Base-by-base conservation (phyloP, 92 coral and sea anemone species). In the Anthopleura xanthogrammica region DNA sequence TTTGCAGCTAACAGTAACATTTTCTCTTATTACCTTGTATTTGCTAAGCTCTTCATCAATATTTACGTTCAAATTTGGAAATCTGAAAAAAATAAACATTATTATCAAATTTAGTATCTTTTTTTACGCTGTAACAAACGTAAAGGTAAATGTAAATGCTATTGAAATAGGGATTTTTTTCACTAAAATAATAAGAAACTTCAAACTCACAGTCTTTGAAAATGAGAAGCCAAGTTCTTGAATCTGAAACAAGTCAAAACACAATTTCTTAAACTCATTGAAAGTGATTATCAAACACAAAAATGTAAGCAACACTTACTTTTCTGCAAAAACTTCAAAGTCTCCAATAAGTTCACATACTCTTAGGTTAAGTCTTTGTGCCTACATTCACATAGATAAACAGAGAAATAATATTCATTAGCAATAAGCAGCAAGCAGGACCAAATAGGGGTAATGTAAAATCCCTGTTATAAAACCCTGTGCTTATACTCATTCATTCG, bases 331-430 rank as follows among this genome's bases (percentile, higher is more conserved):
- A 36, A 83, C 78, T 12, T 86, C 91, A 85, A 90, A 97, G 75
- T 97, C 86, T 7, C 99, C 99, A 87, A 90, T 84, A 75, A 97
- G 90, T 85, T 97, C 99, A 71, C 98, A 93, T 57, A 97, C 86
- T 87, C 99, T 87, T 12, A 97, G 86, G 60, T 98, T 98, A 54
- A 93, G 91, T 85, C 99, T 90, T 54, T 95, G 98, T 23, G 99
- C 99, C 99, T 97, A 77, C 17, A 88, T 23, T 68, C 42, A 29
- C 82, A 12, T 7, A 5, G 36, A 29, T 29, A 29, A 29, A 29
- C 36, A 29, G 36, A 29, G 58, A 54, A 54, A 54, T 54, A 11
- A 54, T 8, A 46, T 46, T 46, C 50, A 46, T 46, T 9, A 46
- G 6, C 7, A 46, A 46, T 46, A 46, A 46, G 50, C 9, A 46